Percentiles rank a stretch among this genome's conserved stretches.
These are phyloP conservation scores for Perizoma flavofasciatum DNA, from an alignment of 2,888 invertebrate species.

Conservation along the genomic window DNA sequence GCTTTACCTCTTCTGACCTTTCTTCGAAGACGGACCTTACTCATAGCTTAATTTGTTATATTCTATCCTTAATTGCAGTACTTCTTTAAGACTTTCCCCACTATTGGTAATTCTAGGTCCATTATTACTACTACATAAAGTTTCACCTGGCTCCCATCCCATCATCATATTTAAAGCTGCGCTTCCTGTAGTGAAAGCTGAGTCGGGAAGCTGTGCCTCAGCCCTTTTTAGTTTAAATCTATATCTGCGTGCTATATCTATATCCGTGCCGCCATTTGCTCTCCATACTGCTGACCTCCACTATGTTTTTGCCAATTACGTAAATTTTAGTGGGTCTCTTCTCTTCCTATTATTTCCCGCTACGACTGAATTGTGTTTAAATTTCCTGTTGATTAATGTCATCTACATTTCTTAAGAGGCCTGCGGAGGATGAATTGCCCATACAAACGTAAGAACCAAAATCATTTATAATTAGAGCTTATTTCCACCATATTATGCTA, in stretches of 20 bases:
- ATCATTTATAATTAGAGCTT: too few relatives aligned
- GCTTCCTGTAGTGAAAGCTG: conserved; percentile 9
- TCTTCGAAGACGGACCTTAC: conserved; percentile 3
- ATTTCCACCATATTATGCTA: too few relatives aligned
- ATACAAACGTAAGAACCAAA: too few relatives aligned
- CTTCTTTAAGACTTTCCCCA: neutral
- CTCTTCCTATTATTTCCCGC: too few relatives aligned
- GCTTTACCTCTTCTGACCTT: neutral
- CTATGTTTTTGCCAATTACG: too few relatives aligned
- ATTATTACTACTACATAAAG: neutral
- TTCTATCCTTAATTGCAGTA: neutral
- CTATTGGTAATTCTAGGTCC: neutral
- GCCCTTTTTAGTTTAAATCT: conserved; percentile 10
- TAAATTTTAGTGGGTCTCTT: too few relatives aligned
- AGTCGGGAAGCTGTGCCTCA: too few relatives aligned
- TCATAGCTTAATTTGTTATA: neutral
- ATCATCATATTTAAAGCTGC: neutral
- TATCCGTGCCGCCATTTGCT: too few relatives aligned
- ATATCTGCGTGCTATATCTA: too few relatives aligned
- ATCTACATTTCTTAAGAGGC: conserved; percentile 4
- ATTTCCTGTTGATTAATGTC: neutral
- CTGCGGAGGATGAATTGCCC: too few relatives aligned
- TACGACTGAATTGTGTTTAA: too few relatives aligned
- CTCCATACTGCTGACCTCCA: too few relatives aligned
- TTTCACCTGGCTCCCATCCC: conserved; percentile 15